Evolutionary conservation across 2,797 vertebrate species (phyloP), one percentile per base, ranked within the genome.

Genomic region (Poecilia velifera): DNA sequence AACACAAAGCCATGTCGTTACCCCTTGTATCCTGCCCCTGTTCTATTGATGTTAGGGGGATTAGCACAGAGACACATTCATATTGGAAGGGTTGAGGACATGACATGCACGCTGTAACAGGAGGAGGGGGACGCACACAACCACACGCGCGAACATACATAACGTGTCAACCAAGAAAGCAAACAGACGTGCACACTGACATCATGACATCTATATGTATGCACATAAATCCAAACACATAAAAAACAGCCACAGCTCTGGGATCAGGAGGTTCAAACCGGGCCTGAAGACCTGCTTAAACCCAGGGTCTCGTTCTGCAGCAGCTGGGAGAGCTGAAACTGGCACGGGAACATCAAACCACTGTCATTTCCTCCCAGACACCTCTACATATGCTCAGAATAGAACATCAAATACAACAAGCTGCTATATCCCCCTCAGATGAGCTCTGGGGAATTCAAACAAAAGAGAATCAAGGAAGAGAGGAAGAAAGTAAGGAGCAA

Each of bases 11-110:
- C 89, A 87, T 84, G 89, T 88, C 88, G 91, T 92, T 91, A 91
- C 90, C 88, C 89, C 91, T 86, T 91, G 93, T 91, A 93, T 95
- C 92, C 91, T 94, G 90, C 92, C 94, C 91, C 90, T 89, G 90
- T 88, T 89, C 85, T 89, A 84, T 86, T 87, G 86, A 91, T 91
- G 92, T 91, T 89, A 80, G 86, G 87, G 82, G 92, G 91, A 94
- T 95, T 94, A 94, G 88, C 92, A 85, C 90, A 9, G 34, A 85
- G 86, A 87, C 91, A 84, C 84, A 90, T 92, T 91, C 92, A 91
- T 91, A 88, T 92, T 89, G 88, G 76, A 88, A 87, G 86, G 92
- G 93, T 93, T 84, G 91, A 94, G 94, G 93, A 95, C 94, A 84
- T 89, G 91, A 92, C 94, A 94, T 76, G 59, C 72, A 82, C 86